phyloP scores from a whole-genome alignment of 2,113 vertebrate genomes.

The Halichoerus grypus region DNA sequence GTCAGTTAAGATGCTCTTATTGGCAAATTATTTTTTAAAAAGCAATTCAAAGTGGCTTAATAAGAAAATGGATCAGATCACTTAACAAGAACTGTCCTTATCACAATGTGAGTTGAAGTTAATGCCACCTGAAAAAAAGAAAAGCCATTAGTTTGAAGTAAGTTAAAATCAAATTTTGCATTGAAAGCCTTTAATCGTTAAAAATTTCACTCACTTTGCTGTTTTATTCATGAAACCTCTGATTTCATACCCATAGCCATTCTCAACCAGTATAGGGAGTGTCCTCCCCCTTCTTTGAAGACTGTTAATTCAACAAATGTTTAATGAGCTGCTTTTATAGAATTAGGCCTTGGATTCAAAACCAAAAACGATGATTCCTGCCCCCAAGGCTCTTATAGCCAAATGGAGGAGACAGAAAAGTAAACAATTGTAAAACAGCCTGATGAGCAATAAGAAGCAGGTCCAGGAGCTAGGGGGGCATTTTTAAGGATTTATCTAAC shows the following conservation, averaged over 20 bases:
- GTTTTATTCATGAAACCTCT: slow-evolving; percentile 56
- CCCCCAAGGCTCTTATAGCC: neutral
- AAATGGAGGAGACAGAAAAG: slow-evolving; percentile 3
- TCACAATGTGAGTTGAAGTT: slow-evolving; percentile 36
- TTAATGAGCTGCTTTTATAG: slow-evolving; percentile 37
- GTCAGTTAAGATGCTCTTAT: slow-evolving; percentile 63
- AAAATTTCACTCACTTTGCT: slow-evolving; percentile 56
- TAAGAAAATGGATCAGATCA: slow-evolving; percentile 42
- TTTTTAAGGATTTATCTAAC: slow-evolving; percentile 1
- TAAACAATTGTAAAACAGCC: neutral
- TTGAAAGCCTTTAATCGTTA: slow-evolving; percentile 46
- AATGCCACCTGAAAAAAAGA: neutral
- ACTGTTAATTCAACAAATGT: slow-evolving; percentile 39
- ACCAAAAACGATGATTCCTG: neutral
- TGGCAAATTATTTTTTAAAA: slow-evolving; percentile 31
- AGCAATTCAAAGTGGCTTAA: slow-evolving; percentile 17
- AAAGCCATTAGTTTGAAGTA: slow-evolving; percentile 40
- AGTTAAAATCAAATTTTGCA: slow-evolving; percentile 42
- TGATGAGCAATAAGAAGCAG: neutral
- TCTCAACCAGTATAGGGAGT: neutral
- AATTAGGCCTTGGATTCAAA: slow-evolving; percentile 26
- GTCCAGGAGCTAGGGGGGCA: neutral
- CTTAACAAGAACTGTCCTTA: neutral
- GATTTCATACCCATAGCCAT: neutral
- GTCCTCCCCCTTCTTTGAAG: neutral